phyloP scores from a whole-genome alignment of 2,113 vertebrate species.

The Epinephelus fuscoguttatus region DNA sequence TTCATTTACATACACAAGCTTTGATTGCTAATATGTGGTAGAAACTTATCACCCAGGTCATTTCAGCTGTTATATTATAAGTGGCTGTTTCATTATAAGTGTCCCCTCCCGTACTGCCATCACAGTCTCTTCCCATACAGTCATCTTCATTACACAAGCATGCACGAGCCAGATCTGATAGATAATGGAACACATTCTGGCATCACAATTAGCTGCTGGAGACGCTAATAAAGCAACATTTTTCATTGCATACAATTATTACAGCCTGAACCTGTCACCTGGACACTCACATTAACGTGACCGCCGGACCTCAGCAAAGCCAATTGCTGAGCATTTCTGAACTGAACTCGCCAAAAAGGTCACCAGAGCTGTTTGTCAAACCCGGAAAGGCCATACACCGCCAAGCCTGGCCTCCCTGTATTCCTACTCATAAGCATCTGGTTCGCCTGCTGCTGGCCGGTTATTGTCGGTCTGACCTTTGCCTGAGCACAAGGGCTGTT shows the following conservation, averaged over 20 bases:
- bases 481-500: conserved; percentile 12
- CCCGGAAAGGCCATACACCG: conserved; percentile 55
- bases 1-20: conserved; percentile 16
- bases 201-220: conserved; percentile 41
- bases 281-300: conserved; percentile 20
- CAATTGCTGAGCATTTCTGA: conserved; percentile 39
- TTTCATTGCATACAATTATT: conserved; percentile 41
- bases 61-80: conserved; percentile 40
- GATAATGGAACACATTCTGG: conserved; percentile 57
- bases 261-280: conserved; percentile 1
- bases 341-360: conserved; percentile 61
- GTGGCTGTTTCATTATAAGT: conserved; percentile 20
- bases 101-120: background rate
- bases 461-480: conserved; percentile 71
- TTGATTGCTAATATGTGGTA: conserved; percentile 13
- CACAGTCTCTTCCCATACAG: conserved; percentile 29
- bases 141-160: conserved; percentile 49
- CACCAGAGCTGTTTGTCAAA: conserved; percentile 57
- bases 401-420: background rate
- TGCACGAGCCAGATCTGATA: conserved; percentile 2
- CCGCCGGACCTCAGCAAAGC: conserved; percentile 8
- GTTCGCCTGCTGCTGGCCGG: conserved; percentile 9
- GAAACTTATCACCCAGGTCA: conserved; percentile 42
- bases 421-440: conserved; percentile 31
- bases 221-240: conserved; percentile 45